Evolutionary conservation across 1,140 invertebrate genomes (phyloP), one percentile per base, ranked within the genome.

Genomic region (Tenebrio molitor): DNA sequence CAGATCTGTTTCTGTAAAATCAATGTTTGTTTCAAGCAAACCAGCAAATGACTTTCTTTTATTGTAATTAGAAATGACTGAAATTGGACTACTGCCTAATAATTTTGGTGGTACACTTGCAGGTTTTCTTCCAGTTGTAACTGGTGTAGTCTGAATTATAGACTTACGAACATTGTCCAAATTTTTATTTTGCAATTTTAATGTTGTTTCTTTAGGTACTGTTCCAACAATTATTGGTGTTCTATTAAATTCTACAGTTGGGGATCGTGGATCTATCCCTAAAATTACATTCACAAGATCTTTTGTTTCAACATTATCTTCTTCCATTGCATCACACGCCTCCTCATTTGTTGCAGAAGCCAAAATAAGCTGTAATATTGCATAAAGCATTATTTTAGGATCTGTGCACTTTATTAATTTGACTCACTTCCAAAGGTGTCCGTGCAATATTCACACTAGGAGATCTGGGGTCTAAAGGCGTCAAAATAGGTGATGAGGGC

Each of bases 261-360:
- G 84, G 1, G 85, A 86, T 1, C 85, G 80, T 0, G 85, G 85
- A 82, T 86, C 85, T n/a, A 79, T 67, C 29, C 68, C 73, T 16
- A 76, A 25, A 33, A 74, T 34, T 17, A 69, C 42, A 23, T 76
- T 73, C n/a, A 64, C 64, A 42, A 62, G 66, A 65, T 74, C 44
- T 8, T 83, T 81, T 2, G 82, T 83, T 14, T 83, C 79, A 33
- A 81, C 77, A 12, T 79, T 74, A 12, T 2, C 1, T 80, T 81
- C 79, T 8, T 41, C 41, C 1, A 50, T 6, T 1, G 39, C 1
- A 8, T 17, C 14, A 1, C 41, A 8, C 2, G 12, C 10, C 21
- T 66, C 62, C 39, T 67, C 50, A 58, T 58, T 34, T 10, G 14
- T 42, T 64, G 69, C 36, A 33, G 70, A 25, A 3, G 41, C 21